Evolutionary conservation across 2,797 vertebrate species (phyloP).

Genomic region (Chromis chromis): DNA sequence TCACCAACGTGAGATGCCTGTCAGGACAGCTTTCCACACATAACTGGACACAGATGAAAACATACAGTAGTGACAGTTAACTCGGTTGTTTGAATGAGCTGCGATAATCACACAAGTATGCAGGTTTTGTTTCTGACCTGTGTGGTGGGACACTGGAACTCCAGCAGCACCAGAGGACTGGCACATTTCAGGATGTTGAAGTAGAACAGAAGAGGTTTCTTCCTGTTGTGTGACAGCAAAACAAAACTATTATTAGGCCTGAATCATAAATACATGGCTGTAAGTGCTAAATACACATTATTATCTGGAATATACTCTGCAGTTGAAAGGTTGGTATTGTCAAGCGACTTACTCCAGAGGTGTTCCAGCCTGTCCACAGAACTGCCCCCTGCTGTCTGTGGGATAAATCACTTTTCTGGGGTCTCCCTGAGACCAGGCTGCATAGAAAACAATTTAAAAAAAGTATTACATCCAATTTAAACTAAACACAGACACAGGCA

Average conservation of each 20-base stretch:
- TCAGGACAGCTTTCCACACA: constrained; percentile 91
- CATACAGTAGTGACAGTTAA: background rate
- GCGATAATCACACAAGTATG: background rate
- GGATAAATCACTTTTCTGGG: constrained; percentile 95
- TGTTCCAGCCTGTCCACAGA: constrained; percentile 93
- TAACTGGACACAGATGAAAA: constrained; percentile 80
- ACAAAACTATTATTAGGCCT: constrained; percentile 22
- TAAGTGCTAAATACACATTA: background rate
- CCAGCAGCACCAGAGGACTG: constrained; percentile 92
- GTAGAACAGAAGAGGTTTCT: constrained; percentile 92
- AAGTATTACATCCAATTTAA: background rate
- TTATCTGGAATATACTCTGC: background rate
- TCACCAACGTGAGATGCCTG: constrained; percentile 83
- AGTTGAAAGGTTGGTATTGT: background rate
- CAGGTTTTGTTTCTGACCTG: constrained; percentile 84
- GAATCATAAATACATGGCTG: background rate
- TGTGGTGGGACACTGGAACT: constrained; percentile 95
- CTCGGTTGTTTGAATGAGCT: accelerated
- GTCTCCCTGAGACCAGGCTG: constrained; percentile 97
- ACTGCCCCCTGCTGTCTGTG: constrained; percentile 93
- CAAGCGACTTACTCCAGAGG: constrained; percentile 86
- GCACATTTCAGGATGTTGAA: constrained; percentile 98
- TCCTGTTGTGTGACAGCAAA: constrained; percentile 77
- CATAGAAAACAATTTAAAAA: background rate
- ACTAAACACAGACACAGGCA: background rate